These are phyloP conservation scores for Hirtodrosophila histrioides DNA, from an alignment of 2,888 invertebrate species.

Conservation along the genomic window DNA sequence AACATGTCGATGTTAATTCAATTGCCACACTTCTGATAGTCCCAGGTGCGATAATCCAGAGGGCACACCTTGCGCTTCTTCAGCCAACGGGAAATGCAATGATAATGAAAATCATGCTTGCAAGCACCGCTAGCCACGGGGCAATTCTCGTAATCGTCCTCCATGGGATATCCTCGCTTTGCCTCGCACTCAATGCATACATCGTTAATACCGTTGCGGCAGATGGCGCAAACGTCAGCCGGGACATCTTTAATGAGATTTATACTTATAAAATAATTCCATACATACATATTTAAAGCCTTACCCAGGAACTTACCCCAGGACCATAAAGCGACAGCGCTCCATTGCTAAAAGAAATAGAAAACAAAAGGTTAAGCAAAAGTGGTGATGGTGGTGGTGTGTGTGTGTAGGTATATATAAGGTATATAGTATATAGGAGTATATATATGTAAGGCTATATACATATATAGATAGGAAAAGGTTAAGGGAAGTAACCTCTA, in stretches of 20 bases:
- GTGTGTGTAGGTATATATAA: too few species aligned
- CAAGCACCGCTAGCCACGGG: slow-evolving; percentile 7
- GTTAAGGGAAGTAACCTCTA: too few species aligned
- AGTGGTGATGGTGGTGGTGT: too few species aligned
- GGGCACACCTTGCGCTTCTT: slow-evolving; percentile 12
- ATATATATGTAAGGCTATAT: too few species aligned
- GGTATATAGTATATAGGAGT: too few species aligned
- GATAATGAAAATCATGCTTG: slow-evolving; percentile 22
- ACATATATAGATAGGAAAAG: neutral
- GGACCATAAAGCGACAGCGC: neutral
- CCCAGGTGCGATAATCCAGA: slow-evolving; percentile 21
- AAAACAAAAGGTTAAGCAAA: too few species aligned
- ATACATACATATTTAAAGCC: neutral
- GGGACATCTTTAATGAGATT: too few species aligned
- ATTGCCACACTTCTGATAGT: slow-evolving; percentile 7
- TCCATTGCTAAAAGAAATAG: neutral
- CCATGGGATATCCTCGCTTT: neutral
- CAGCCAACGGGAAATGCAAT: slow-evolving; percentile 32
- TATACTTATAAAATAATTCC: neutral
- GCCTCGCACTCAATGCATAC: slow-evolving; percentile 24
- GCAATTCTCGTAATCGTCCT: neutral
- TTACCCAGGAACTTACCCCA: slow-evolving; percentile 6
- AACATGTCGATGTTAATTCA: too few species aligned
- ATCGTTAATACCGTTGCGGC: slow-evolving; percentile 15
- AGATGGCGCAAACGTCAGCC: slow-evolving; percentile 23